These are phyloP conservation scores for Byasa hedistus DNA, from an alignment of 2,888 invertebrate genomes.

Conservation along the genomic window DNA sequence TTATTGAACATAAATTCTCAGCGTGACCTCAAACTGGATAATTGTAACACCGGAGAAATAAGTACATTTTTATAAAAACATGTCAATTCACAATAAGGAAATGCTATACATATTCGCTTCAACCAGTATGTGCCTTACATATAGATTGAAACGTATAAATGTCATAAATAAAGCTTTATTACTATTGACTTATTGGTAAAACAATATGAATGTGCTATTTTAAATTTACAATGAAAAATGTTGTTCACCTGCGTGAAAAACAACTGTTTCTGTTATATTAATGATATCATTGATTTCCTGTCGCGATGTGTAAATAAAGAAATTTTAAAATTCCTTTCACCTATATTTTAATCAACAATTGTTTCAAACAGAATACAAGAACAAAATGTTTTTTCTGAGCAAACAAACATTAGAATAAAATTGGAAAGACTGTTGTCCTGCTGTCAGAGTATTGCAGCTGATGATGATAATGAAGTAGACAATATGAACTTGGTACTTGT, in stretches of 20 bases:
- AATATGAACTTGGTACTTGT: too few species aligned
- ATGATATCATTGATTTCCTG: too few species aligned
- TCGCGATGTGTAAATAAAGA: too few species aligned
- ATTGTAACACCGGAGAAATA: slow-evolving; percentile 14
- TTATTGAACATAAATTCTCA: slow-evolving; percentile 8
- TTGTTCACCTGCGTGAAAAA: background rate
- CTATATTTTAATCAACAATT: background rate
- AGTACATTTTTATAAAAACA: slow-evolving; percentile 11
- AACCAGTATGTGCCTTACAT: slow-evolving; percentile 14
- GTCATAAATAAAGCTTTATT: slow-evolving; percentile 25
- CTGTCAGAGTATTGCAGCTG: too few species aligned
- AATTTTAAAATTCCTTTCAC: background rate
- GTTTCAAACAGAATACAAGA: background rate
- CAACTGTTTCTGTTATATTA: too few species aligned
- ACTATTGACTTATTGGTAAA: slow-evolving; percentile 10
- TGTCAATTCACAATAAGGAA: slow-evolving; percentile 24
- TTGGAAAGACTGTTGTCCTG: too few species aligned
- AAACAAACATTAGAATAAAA: too few species aligned
- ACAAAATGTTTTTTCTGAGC: background rate
- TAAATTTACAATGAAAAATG: background rate
- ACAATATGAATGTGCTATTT: slow-evolving; percentile 1
- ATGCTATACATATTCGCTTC: slow-evolving; percentile 14
- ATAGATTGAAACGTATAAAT: too few species aligned
- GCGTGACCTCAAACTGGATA: slow-evolving; percentile 3
- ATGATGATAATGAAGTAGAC: too few species aligned